These are phyloP conservation scores for Rhopalosiphum nymphaeae DNA, from an alignment of 2,888 invertebrate genomes.

Conservation along the genomic window DNA sequence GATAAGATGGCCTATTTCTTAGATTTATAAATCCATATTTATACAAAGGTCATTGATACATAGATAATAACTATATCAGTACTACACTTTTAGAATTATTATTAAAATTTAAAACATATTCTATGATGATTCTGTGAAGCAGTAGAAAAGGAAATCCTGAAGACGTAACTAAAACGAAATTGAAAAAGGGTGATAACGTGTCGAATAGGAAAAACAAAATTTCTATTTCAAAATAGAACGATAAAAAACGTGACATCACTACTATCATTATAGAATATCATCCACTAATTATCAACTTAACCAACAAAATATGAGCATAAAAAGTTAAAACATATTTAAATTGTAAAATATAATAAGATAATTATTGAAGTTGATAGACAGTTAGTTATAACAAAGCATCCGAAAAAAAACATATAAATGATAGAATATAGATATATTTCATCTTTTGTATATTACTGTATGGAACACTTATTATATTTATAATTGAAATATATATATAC, in stretches of 20 bases:
- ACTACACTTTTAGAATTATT: too few relatives aligned
- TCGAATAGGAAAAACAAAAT: too few relatives aligned
- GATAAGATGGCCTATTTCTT: conserved; percentile 67
- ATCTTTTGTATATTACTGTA: conserved; percentile 27
- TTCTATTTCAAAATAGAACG: neutral
- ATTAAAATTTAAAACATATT: too few relatives aligned
- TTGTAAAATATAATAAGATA: neutral
- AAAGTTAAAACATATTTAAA: neutral
- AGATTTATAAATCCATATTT: conserved; percentile 67
- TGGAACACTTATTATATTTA: neutral
- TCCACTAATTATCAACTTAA: neutral
- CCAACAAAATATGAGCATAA: neutral
- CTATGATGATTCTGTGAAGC: too few relatives aligned
- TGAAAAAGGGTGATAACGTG: too few relatives aligned
- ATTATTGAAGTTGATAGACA: conserved; percentile 38
- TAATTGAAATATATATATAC: neutral
- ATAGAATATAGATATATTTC: conserved; percentile 41
- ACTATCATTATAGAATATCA: neutral
- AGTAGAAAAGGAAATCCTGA: too few relatives aligned
- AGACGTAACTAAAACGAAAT: too few relatives aligned
- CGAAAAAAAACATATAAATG: conserved; percentile 11
- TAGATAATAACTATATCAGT: too few relatives aligned
- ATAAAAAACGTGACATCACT: too few relatives aligned
- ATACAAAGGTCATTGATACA: neutral
- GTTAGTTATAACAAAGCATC: conserved; percentile 22